Base-by-base conservation (phyloP, 2,113 vertebrate genomes). In the Cryptomyrus ogoouensis region DNA sequence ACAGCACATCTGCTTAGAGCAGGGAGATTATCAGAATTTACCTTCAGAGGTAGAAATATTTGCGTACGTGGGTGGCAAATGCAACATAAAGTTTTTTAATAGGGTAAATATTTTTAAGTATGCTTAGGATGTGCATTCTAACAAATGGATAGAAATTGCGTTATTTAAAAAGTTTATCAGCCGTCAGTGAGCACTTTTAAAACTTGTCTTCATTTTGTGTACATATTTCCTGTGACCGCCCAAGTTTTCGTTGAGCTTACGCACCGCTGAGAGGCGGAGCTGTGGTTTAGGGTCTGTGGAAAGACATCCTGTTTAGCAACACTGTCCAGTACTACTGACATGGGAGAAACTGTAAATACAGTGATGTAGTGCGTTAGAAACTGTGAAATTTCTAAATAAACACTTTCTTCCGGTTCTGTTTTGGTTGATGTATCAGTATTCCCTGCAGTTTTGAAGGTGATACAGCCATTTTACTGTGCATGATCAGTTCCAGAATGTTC, bases 321-420 rank as follows among this genome's bases (percentile, higher is more conserved):
- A 91, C 95, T 91, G 95, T 95, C 96, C 92, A 93, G 93, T 94
- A 94, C 95, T 96, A 77, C 95, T 96, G 95, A 94, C 96, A 95
- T 94, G 95, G 94, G 93, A 96, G 94, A 93, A 95, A 97, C 92
- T 96, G 94, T 97, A 96, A 97, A 97, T 97, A 97, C 97, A 94
- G 95, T 96, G 93, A 97, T 97, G 97, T 98, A 98, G 98, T 98
- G 96, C 97, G 97, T 97, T 98, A 99, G 97, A 99, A 99, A 99
- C 98, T 99, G 98, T 99, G 98, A 99, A 99, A 99, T 99, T 99
- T 99, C 96, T 97, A 97, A 99, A 99, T 99, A 99, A 99, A 99
- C 92, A 96, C 93, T 88, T 86, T 50, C 84, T 53, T 87, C 50
- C 6, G 53, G 15, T 17, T 87, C 31, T 35, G 53, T 21, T 74